Conservation (phyloP, 1,140 invertebrate species). For the Conopomorpha cramerella region DNA sequence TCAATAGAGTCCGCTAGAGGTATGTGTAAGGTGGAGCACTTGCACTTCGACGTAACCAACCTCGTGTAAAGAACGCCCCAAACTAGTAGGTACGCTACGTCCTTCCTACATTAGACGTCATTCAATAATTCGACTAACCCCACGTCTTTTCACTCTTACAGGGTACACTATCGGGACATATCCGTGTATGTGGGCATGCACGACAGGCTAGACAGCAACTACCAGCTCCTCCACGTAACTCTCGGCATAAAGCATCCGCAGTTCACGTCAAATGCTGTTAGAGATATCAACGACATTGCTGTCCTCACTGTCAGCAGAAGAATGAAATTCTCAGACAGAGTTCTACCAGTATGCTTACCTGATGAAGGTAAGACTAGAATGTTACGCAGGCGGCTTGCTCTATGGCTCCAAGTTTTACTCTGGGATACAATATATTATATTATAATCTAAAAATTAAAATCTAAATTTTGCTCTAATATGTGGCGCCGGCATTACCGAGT, state of each 20-base stretch:
- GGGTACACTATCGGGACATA: conserved; percentile 30
- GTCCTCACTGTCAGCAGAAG: conserved; percentile 47
- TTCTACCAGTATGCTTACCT: conserved; percentile 63
- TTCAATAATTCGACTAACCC: too few relatives aligned
- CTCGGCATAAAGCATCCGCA: conserved; percentile 37
- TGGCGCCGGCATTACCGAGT: too few relatives aligned
- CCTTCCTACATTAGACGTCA: too few relatives aligned
- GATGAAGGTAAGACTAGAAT: conserved; percentile 26
- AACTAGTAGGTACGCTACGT: too few relatives aligned
- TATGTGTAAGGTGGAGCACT: too few relatives aligned
- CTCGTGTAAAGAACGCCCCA: too few relatives aligned
- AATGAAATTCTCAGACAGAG: conserved; percentile 33
- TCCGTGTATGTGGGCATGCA: conserved; percentile 42
- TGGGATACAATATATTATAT: too few relatives aligned
- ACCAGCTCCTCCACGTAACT: conserved; percentile 11
- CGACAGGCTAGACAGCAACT: conserved; percentile 24
- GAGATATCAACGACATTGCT: conserved; percentile 58
- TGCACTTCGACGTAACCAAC: too few relatives aligned
- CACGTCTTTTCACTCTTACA: conserved; percentile 15
- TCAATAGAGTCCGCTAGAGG: too few relatives aligned
- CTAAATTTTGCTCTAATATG: too few relatives aligned
- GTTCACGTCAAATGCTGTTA: conserved; percentile 44
- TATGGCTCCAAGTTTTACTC: background rate
- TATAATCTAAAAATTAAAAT: too few relatives aligned
- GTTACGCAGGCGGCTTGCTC: background rate